phyloP scores from a whole-genome alignment of 2,888 invertebrate genomes.

The Eupithecia inturbata region DNA sequence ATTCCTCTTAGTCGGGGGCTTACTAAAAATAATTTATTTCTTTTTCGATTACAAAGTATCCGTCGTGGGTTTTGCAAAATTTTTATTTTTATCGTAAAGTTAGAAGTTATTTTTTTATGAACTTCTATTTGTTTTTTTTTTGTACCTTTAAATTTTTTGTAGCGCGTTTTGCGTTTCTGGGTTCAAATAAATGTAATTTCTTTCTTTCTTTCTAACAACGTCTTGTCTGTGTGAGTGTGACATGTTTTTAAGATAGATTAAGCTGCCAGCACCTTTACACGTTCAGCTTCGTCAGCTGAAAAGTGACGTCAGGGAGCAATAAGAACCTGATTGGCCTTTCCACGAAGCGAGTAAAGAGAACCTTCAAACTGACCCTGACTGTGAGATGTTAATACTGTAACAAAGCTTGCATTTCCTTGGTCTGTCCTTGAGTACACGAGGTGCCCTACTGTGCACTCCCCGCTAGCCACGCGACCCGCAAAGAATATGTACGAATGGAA shows the following conservation, averaged over 20 bases:
- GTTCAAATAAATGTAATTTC: no score
- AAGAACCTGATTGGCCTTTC: conserved; percentile 5
- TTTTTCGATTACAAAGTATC: no score
- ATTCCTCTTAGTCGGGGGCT: no score
- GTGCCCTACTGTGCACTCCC: conserved; percentile 46
- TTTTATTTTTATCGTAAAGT: no score
- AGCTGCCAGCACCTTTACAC: background rate
- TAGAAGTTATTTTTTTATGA: no score
- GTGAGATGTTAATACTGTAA: conserved; percentile 17
- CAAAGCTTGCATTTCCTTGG: conserved; percentile 34
- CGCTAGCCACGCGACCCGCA: conserved; percentile 48
- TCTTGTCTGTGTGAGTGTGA: background rate
- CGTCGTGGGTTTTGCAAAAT: no score
- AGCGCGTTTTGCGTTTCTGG: no score
- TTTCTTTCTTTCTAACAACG: no score
- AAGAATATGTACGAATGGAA: conserved; percentile 17
- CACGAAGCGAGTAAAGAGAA: background rate
- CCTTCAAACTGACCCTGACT: conserved; percentile 7
- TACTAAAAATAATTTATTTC: no score
- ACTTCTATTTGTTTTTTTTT: no score
- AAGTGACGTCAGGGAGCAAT: conserved; percentile 7
- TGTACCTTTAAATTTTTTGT: no score
- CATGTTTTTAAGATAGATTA: background rate
- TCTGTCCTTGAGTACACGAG: conserved; percentile 24
- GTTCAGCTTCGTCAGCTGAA: background rate